Evolutionary conservation across 2,888 invertebrate genomes (phyloP).

Genomic region (Tetramorium bicarinatum): DNA sequence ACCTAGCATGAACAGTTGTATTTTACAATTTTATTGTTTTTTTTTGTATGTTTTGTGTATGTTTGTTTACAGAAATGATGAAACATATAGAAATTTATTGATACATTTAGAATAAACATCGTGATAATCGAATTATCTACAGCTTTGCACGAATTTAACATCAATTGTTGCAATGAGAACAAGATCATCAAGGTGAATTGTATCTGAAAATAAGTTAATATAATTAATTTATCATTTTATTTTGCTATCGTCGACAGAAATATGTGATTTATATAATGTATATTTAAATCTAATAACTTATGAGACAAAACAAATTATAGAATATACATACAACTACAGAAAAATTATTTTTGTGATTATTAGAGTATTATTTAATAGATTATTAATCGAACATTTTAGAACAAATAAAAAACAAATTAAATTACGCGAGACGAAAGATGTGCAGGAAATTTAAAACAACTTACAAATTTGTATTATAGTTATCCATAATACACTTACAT

Average conservation of each 20-base stretch:
- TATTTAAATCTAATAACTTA: conserved; percentile 75
- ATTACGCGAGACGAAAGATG: background rate
- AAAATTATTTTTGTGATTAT: background rate
- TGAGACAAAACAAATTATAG: background rate
- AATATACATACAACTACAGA: background rate
- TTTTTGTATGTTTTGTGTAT: too few species aligned
- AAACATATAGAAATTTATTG: too few species aligned
- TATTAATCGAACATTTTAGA: background rate
- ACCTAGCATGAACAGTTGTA: too few species aligned
- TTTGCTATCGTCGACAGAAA: background rate
- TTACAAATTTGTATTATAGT: conserved; percentile 90
- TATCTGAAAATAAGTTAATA: conserved; percentile 34
- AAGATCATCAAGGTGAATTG: conserved; percentile 20
- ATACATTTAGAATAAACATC: too few species aligned
- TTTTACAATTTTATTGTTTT: too few species aligned
- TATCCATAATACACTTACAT: conserved; percentile 87
- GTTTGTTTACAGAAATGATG: too few species aligned
- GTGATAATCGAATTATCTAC: too few species aligned
- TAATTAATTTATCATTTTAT: background rate
- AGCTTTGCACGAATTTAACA: too few species aligned
- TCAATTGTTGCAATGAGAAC: too few species aligned
- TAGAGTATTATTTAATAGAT: background rate
- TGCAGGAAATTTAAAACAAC: background rate
- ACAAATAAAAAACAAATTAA: background rate
- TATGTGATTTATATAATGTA: too few species aligned